Evolutionary conservation across 2,113 vertebrate genomes (phyloP).

Genomic region (Paramormyrops kingsleyae): DNA sequence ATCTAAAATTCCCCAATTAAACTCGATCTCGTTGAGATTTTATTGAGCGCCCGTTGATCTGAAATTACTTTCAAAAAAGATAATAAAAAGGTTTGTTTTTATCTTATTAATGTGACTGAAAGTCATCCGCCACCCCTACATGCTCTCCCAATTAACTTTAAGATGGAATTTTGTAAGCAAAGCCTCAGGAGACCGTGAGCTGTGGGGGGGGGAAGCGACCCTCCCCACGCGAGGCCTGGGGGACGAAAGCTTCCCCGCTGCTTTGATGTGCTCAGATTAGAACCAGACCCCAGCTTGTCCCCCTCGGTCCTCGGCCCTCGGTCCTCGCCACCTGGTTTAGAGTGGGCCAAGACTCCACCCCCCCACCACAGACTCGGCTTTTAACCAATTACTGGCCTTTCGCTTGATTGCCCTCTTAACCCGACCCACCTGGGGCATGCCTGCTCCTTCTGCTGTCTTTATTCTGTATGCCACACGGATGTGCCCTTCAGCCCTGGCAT

Average conservation of each 20-base stretch:
- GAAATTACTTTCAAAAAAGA: slow-evolving; percentile 54
- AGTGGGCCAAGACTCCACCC: neutral
- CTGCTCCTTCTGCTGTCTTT: neutral
- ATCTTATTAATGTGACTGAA: slow-evolving; percentile 42
- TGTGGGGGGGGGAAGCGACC: slow-evolving; percentile 7
- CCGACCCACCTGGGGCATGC: slow-evolving; percentile 5
- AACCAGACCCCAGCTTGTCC: neutral
- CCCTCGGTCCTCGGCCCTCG: neutral
- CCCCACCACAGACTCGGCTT: neutral
- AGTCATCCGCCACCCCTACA: slow-evolving; percentile 48
- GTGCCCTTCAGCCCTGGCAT: neutral
- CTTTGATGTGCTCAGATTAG: slow-evolving; percentile 15
- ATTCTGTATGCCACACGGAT: neutral
- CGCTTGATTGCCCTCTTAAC: slow-evolving; percentile 4
- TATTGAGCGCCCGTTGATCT: slow-evolving; percentile 58
- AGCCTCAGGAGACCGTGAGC: slow-evolving; percentile 24
- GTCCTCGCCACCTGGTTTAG: neutral
- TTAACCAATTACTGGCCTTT: slow-evolving; percentile 12
- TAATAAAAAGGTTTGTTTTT: slow-evolving; percentile 54
- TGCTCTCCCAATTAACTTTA: slow-evolving; percentile 60
- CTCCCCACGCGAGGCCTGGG: slow-evolving; percentile 23
- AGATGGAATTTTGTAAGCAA: slow-evolving; percentile 60
- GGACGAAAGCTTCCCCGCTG: neutral
- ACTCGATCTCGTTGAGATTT: slow-evolving; percentile 47
- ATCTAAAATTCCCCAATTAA: slow-evolving; percentile 59